These are phyloP conservation scores for Brachyistius frenatus DNA, from an alignment of 2,113 vertebrate genomes.

Conservation along the genomic window DNA sequence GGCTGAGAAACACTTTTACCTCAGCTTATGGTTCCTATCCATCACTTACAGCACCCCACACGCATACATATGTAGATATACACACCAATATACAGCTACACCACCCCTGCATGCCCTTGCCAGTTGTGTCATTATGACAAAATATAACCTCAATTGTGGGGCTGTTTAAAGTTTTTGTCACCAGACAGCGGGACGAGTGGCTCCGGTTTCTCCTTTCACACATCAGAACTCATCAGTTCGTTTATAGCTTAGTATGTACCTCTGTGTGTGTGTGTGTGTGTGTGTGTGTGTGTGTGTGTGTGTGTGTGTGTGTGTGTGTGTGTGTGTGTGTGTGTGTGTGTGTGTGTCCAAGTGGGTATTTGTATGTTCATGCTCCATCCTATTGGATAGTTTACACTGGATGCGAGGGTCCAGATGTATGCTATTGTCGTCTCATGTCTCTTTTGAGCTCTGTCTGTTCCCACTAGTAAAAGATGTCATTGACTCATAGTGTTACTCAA, in stretches of 20 bases:
- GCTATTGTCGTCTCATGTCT: constrained; percentile 47
- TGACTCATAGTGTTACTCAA: constrained; percentile 66
- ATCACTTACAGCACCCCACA: constrained; percentile 41
- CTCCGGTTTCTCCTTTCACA: constrained; percentile 66
- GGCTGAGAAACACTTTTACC: constrained; percentile 34
- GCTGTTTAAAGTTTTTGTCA: constrained; percentile 46
- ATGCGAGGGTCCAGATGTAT: constrained; percentile 61
- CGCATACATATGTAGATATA: neutral
- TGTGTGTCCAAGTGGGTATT: constrained; percentile 11
- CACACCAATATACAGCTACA: constrained; percentile 7
- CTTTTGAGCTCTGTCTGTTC: constrained; percentile 48
- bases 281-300: constrained; percentile 1
- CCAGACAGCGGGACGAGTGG: constrained; percentile 63
- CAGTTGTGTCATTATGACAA: constrained; percentile 38
- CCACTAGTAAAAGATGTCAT: constrained; percentile 64
- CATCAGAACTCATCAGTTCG: constrained; percentile 46
- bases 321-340: constrained; percentile 9
- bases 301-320: constrained; percentile 9
- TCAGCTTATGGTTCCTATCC: constrained; percentile 48
- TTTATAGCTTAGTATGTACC: constrained; percentile 23
- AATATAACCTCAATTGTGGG: constrained; percentile 59
- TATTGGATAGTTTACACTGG: constrained; percentile 24
- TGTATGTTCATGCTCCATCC: constrained; percentile 1
- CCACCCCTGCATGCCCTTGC: constrained; percentile 21
- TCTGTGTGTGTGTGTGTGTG: neutral